phyloP scores from a whole-genome alignment of 2,888 invertebrate genomes.

The Gari tellinella region DNA sequence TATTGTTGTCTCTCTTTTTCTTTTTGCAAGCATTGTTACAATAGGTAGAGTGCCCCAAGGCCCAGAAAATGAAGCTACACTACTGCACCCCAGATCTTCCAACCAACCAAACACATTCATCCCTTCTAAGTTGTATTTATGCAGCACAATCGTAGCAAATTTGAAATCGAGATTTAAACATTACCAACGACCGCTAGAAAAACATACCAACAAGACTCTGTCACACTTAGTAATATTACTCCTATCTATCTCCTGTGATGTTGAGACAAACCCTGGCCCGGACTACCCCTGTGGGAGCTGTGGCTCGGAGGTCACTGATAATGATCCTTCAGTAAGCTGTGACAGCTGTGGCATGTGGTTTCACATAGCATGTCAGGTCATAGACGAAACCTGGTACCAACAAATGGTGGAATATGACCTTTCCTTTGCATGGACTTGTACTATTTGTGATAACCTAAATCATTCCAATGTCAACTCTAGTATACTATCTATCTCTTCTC shows the following conservation, averaged over 20 bases:
- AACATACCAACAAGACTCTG: neutral
- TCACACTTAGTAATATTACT: neutral
- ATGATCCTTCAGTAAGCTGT: neutral
- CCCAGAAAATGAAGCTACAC: neutral
- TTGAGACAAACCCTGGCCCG: constrained; percentile 8
- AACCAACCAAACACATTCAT: neutral
- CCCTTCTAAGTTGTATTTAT: neutral
- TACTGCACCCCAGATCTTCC: neutral
- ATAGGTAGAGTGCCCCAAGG: neutral
- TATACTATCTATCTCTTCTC: constrained; percentile 4
- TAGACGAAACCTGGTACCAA: constrained; percentile 7
- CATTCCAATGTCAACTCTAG: constrained; percentile 1
- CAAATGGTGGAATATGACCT: constrained; percentile 1
- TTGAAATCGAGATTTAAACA: neutral
- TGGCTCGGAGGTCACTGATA: constrained; percentile 2
- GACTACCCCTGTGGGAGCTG: constrained; percentile 7
- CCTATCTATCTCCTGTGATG: constrained; percentile 7
- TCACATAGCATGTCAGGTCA: constrained; percentile 6
- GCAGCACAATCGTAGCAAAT: neutral
- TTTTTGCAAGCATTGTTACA: neutral
- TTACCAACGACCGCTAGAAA: neutral
- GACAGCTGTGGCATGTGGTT: constrained; percentile 12
- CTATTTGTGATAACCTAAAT: constrained; percentile 6
- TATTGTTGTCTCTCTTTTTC: neutral
- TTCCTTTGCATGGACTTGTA: constrained; percentile 4